A percentile compares a stretch with the other conserved stretches of the same genome.
Evolutionary conservation across 2,888 invertebrate species (phyloP).

Genomic region (Chymomyza amoena): DNA sequence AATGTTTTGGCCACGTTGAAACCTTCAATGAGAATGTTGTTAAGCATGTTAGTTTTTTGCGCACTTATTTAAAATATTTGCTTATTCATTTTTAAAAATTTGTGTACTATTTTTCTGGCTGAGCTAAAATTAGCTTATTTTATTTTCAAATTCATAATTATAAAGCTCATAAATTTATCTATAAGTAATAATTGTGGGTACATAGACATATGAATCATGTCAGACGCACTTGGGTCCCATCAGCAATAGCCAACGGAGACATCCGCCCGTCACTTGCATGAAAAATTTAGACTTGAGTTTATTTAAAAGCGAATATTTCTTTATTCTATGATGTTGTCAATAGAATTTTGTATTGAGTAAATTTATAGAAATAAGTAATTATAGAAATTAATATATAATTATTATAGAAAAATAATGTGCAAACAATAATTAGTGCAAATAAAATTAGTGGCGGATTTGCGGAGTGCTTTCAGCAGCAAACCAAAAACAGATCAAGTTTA

Average conservation of each 20-base stretch:
- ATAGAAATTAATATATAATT: too few relatives aligned
- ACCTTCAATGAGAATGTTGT: slow-evolving; percentile 57
- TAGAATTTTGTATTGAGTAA: too few relatives aligned
- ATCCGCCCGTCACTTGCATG: too few relatives aligned
- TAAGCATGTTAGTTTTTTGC: slow-evolving; percentile 19
- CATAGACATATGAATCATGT: slow-evolving; percentile 45
- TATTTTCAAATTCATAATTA: neutral
- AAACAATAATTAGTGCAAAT: too few relatives aligned
- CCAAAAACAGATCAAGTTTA: too few relatives aligned
- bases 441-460: too few relatives aligned
- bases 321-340: too few relatives aligned
- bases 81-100: slow-evolving; percentile 6
- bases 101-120: neutral
- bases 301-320: neutral
- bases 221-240: slow-evolving; percentile 50
- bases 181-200: neutral
- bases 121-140: slow-evolving; percentile 3
- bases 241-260: too few relatives aligned
- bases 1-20: slow-evolving; percentile 37
- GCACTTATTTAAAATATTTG: neutral
- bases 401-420: too few relatives aligned
- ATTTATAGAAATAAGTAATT: too few relatives aligned
- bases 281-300: too few relatives aligned
- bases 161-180: neutral
- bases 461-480: too few relatives aligned